phyloP scores from a whole-genome alignment of 64 coral and sea anemone genomes.

The Montipora efflorescens region DNA sequence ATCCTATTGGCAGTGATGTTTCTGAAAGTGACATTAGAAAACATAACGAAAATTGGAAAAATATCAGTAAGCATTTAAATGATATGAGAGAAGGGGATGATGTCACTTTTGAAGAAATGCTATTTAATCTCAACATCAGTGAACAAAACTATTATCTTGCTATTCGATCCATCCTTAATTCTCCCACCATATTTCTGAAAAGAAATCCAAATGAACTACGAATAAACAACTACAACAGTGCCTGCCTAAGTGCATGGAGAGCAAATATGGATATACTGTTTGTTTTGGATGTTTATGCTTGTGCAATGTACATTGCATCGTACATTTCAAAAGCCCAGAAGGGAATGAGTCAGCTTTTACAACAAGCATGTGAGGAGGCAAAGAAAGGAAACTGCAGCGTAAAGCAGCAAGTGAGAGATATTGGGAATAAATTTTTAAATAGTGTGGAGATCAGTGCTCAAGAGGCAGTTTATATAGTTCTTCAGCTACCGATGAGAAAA shows the following conservation, averaged over 20 bases:
- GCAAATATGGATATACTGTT: conserved; percentile 4
- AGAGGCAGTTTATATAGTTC: conserved; percentile 11
- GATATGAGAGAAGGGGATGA: background rate
- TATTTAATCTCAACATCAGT: background rate
- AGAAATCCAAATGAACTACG: too few species aligned
- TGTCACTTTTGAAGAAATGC: conserved; percentile 20
- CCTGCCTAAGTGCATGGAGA: too few species aligned
- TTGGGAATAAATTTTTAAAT: too few species aligned
- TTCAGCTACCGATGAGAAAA: background rate
- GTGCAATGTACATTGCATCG: background rate
- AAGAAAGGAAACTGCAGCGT: too few species aligned
- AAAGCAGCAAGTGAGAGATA: too few species aligned
- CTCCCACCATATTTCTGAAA: too few species aligned
- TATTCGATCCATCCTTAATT: too few species aligned
- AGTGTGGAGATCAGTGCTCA: background rate
- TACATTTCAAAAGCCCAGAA: conserved; percentile 48
- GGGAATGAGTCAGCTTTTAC: too few species aligned
- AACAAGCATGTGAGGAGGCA: too few species aligned
- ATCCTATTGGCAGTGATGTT: background rate
- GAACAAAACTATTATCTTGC: conserved; percentile 8
- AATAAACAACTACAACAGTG: too few species aligned
- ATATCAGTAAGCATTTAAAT: background rate
- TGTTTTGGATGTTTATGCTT: conserved; percentile 44
- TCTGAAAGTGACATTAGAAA: background rate
- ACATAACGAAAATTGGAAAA: conserved; percentile 41